phyloP scores from a whole-genome alignment of 2,888 invertebrate species.

The Drosophila melanosoma region DNA sequence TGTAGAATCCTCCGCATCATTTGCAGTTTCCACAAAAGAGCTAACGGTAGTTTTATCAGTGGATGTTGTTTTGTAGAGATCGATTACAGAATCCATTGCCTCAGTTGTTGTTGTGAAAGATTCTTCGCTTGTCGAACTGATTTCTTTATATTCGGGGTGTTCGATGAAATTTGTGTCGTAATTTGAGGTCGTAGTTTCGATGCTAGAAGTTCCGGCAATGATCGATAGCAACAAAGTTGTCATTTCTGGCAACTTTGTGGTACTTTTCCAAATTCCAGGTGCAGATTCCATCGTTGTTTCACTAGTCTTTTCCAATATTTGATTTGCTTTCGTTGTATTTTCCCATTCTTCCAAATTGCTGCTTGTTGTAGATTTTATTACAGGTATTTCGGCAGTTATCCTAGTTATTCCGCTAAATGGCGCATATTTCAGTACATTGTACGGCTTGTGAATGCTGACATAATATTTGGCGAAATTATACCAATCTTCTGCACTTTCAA shows the following conservation, averaged over 20 bases:
- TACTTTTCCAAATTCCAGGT: conserved; percentile 22
- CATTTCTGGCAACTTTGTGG: conserved; percentile 34
- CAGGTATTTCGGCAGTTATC: background rate
- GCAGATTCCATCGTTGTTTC: conserved; percentile 5
- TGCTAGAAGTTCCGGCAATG: conserved; percentile 45
- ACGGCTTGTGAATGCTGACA: conserved; percentile 53
- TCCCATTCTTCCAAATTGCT: background rate
- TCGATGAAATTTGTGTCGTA: background rate
- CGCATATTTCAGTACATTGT: conserved; percentile 54
- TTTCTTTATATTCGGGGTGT: background rate
- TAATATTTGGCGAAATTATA: conserved; percentile 53
- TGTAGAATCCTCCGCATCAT: background rate
- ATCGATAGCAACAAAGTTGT: conserved; percentile 46
- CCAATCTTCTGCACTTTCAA: conserved; percentile 60
- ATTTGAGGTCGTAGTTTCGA: conserved; percentile 34
- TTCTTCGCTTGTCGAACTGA: conserved; percentile 1
- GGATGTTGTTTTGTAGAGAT: background rate
- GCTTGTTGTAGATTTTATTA: background rate
- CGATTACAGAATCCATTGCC: background rate
- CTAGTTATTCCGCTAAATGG: conserved; percentile 55
- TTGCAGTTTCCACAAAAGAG: background rate
- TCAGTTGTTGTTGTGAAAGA: background rate
- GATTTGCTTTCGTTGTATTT: background rate
- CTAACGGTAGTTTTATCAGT: background rate
- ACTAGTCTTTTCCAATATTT: background rate